Conservation (phyloP, 2,888 invertebrate genomes). For the Pedicia rivosa region DNA sequence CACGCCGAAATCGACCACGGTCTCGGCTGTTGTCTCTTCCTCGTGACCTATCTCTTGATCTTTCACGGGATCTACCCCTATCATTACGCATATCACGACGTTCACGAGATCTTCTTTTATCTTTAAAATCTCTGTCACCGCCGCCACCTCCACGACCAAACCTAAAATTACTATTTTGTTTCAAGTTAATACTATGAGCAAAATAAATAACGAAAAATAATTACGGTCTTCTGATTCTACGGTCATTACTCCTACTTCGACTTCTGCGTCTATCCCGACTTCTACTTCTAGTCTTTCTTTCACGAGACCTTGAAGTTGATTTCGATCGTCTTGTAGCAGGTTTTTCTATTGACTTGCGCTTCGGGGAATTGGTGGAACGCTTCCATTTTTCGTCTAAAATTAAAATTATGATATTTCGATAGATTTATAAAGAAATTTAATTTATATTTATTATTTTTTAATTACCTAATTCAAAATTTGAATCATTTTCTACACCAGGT, state of each 20-base stretch:
- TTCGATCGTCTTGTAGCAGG: not conserved
- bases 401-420: not conserved
- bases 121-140: slow-evolving; percentile 9
- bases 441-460: too few relatives aligned
- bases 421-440: too few relatives aligned
- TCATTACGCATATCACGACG: slow-evolving; percentile 13
- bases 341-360: not conserved
- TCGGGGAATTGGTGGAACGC: not conserved
- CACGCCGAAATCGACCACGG: slow-evolving; percentile 16
- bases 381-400: not conserved
- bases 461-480: slow-evolving; percentile 10
- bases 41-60: slow-evolving; percentile 13
- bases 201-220: too few relatives aligned
- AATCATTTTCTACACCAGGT: slow-evolving; percentile 24
- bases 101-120: slow-evolving; percentile 20
- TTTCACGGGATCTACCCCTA: not conserved
- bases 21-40: slow-evolving; percentile 14
- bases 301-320: slow-evolving; percentile 9
- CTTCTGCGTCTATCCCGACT: slow-evolving; percentile 9
- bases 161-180: too few relatives aligned
- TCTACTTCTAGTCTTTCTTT: slow-evolving; percentile 14
- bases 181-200: too few relatives aligned
- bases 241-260: slow-evolving; percentile 14
- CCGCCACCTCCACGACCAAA: slow-evolving; percentile 17
- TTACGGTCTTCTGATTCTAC: slow-evolving; percentile 12